These are phyloP conservation scores for Zygogramma bicolorata DNA, from an alignment of 2,888 invertebrate species.

Conservation along the genomic window DNA sequence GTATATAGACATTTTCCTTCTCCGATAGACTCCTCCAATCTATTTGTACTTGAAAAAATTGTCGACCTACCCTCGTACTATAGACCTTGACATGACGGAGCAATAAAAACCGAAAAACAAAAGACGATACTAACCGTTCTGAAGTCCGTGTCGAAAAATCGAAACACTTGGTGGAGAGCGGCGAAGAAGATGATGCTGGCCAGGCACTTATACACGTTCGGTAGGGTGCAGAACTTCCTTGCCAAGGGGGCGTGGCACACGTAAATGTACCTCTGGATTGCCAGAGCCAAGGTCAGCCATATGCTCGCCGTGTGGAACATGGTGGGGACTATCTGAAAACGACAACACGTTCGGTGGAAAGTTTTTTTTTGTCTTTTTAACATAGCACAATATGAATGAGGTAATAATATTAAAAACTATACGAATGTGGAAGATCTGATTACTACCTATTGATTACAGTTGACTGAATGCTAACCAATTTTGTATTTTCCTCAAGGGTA, in stretches of 20 bases:
- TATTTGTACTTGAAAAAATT: too few species aligned
- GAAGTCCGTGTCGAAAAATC: constrained; percentile 82
- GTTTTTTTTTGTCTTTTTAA: background rate
- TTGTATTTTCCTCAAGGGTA: too few species aligned
- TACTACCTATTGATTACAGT: too few species aligned
- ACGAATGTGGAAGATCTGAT: too few species aligned
- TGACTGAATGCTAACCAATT: too few species aligned
- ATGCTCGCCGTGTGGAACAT: constrained; percentile 95
- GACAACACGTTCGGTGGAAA: constrained; percentile 1
- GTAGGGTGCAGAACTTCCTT: constrained; percentile 81
- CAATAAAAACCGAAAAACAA: constrained; percentile 42
- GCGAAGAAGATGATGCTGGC: constrained; percentile 84
- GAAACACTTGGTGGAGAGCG: constrained; percentile 83
- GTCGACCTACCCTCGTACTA: background rate
- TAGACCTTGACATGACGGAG: background rate
- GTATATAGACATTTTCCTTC: too few species aligned
- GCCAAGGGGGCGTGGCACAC: constrained; percentile 94
- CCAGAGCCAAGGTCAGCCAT: constrained; percentile 91
- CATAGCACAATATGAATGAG: too few species aligned
- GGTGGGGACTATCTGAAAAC: constrained; percentile 78
- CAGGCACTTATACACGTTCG: constrained; percentile 82
- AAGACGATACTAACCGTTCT: constrained; percentile 59
- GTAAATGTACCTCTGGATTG: constrained; percentile 94
- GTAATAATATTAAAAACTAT: too few species aligned
- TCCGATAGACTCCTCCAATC: too few species aligned